These are phyloP conservation scores for Ypsolopha scabrella DNA, from an alignment of 2,888 invertebrate genomes.

Conservation along the genomic window DNA sequence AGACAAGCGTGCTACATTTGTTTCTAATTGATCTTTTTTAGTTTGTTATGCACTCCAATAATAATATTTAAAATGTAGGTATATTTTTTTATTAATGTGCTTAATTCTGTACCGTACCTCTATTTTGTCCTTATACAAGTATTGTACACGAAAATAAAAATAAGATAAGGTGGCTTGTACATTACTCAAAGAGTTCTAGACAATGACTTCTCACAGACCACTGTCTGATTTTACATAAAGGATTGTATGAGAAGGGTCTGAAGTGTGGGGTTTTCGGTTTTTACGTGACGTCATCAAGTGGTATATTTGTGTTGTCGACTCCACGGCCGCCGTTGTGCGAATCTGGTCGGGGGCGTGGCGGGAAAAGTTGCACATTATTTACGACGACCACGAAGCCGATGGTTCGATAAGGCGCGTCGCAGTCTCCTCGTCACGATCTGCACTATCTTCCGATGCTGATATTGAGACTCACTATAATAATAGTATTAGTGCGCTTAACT, in stretches of 20 bases:
- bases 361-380: slow-evolving; percentile 69
- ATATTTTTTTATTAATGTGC: too few relatives aligned
- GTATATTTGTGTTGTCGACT: slow-evolving; percentile 14
- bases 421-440: slow-evolving; percentile 66
- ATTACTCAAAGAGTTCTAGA: too few relatives aligned
- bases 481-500: slow-evolving; percentile 17
- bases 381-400: slow-evolving; percentile 67
- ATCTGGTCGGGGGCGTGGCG: slow-evolving; percentile 53
- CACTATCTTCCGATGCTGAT: slow-evolving; percentile 58
- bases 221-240: not conserved
- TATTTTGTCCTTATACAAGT: too few relatives aligned
- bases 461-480: slow-evolving; percentile 51
- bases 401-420: slow-evolving; percentile 67
- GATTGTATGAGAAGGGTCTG: not conserved
- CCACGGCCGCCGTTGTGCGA: slow-evolving; percentile 35
- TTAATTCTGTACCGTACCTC: too few relatives aligned
- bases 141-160: too few relatives aligned
- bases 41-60: too few relatives aligned
- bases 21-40: too few relatives aligned
- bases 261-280: not conserved
- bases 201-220: too few relatives aligned
- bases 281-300: not conserved
- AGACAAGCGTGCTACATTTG: too few relatives aligned
- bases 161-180: too few relatives aligned
- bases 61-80: too few relatives aligned